These are phyloP conservation scores for Cavia aperea DNA, from an alignment of 2,113 vertebrate genomes.

Conservation along the genomic window DNA sequence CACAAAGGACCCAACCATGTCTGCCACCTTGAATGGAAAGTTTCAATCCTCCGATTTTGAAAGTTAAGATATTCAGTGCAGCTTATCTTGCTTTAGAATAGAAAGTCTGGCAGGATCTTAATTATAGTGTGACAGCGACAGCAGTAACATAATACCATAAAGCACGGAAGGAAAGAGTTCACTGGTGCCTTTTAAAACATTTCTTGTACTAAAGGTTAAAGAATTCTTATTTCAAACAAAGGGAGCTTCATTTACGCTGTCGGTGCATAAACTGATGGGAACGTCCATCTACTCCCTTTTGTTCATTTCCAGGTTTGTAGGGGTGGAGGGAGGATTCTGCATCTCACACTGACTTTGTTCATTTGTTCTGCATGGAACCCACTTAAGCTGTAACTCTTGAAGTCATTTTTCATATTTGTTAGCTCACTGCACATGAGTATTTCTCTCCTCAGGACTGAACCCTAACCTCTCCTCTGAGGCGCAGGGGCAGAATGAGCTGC, in stretches of 20 bases:
- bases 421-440: background rate
- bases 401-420: background rate
- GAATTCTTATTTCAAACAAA: slow-evolving; percentile 15
- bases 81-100: slow-evolving; percentile 61
- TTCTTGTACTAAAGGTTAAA: slow-evolving; percentile 35
- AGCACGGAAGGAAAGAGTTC: slow-evolving; percentile 42
- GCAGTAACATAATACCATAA: slow-evolving; percentile 46
- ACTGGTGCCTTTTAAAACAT: background rate
- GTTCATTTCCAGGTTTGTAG: background rate
- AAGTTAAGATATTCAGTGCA: slow-evolving; percentile 54
- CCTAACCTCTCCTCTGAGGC: background rate
- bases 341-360: background rate
- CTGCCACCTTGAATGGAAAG: slow-evolving; percentile 59
- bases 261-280: background rate
- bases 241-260: background rate
- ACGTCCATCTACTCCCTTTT: background rate
- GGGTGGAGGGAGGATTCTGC: background rate
- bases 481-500: background rate
- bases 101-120: slow-evolving; percentile 58
- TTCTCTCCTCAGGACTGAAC: background rate
- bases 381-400: background rate
- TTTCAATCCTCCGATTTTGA: slow-evolving; percentile 43
- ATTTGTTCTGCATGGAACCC: background rate
- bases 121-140: slow-evolving; percentile 56
- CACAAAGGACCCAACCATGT: slow-evolving; percentile 4